Percentiles rank a stretch among this genome's conserved stretches.
phyloP scores from a whole-genome alignment of 2,797 vertebrate species.

The Scyliorhinus canicula region DNA sequence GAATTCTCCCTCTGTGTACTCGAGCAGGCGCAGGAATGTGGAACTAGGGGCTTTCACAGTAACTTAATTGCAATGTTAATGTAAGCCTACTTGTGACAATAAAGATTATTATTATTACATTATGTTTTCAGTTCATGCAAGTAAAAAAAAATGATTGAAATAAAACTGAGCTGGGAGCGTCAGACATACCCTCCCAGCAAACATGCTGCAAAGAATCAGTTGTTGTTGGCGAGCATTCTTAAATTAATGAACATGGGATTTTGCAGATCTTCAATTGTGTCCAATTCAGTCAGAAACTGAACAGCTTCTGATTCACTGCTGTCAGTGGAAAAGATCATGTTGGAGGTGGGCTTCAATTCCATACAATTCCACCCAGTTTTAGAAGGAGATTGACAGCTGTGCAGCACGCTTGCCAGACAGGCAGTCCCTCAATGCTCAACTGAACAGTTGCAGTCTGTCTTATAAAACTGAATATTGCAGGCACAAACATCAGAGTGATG shows the following conservation, averaged over 20 bases:
- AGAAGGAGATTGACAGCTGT: background rate
- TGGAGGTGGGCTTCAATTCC: background rate
- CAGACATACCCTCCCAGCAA: background rate
- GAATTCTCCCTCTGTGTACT: too few relatives aligned
- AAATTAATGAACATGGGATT: slow-evolving; percentile 13
- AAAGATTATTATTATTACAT: too few relatives aligned
- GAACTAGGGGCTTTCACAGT: too few relatives aligned
- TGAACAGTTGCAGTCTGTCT: background rate
- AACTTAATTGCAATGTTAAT: too few relatives aligned
- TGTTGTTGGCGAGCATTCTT: background rate
- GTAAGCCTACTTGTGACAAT: too few relatives aligned
- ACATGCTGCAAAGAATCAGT: background rate
- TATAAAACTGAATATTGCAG: background rate
- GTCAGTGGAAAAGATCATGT: background rate
- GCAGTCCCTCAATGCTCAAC: background rate
- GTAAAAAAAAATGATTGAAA: too few relatives aligned
- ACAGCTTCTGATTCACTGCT: too few relatives aligned
- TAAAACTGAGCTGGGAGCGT: background rate
- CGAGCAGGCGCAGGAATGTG: too few relatives aligned
- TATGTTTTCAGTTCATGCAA: background rate
- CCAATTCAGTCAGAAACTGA: slow-evolving; percentile 2
- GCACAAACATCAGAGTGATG: too few relatives aligned
- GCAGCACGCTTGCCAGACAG: background rate
- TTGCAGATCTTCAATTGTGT: slow-evolving; percentile 1
- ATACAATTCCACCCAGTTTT: too few relatives aligned